These are phyloP conservation scores for Pelvicachromis taeniatus DNA, from an alignment of 2,113 vertebrate genomes.

Conservation along the genomic window DNA sequence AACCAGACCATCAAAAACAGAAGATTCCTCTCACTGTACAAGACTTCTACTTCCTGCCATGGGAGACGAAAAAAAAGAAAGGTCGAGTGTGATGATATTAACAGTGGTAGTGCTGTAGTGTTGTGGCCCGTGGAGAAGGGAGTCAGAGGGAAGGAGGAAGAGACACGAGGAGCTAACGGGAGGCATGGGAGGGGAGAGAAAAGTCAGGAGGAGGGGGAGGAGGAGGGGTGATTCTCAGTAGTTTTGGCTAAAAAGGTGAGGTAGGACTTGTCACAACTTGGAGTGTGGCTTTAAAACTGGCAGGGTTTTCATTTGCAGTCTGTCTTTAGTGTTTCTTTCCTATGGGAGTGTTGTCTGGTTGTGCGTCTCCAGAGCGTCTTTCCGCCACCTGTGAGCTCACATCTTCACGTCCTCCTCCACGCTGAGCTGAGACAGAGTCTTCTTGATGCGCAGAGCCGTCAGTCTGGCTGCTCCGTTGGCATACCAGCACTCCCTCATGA, in stretches of 20 bases:
- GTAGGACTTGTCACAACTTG: slow-evolving; percentile 77
- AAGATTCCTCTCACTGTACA: slow-evolving; percentile 48
- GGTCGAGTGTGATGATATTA: slow-evolving; percentile 38
- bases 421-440: slow-evolving; percentile 96
- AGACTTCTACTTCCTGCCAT: slow-evolving; percentile 57
- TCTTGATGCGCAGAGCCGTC: slow-evolving; percentile 97
- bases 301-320: slow-evolving; percentile 68
- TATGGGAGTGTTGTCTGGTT: slow-evolving; percentile 34
- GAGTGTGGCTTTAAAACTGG: slow-evolving; percentile 76
- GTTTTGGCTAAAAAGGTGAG: slow-evolving; percentile 80
- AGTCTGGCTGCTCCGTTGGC: slow-evolving; percentile 91
- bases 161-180: background rate
- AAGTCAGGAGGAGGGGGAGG: background rate
- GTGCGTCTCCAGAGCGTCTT: slow-evolving; percentile 30
- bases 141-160: background rate
- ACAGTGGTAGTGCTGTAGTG: slow-evolving; percentile 53
- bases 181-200: background rate
- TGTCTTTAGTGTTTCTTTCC: slow-evolving; percentile 57
- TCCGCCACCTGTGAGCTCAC: slow-evolving; percentile 38
- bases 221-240: slow-evolving; percentile 67
- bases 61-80: slow-evolving; percentile 11
- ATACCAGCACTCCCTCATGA: slow-evolving; percentile 99
- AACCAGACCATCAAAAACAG: background rate
- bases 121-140: slow-evolving; percentile 39
- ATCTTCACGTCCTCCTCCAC: slow-evolving; percentile 97